Base-by-base conservation (phyloP, 35 echinoderm and acorn worm genomes). In the Heliocidaris erythrogramma region DNA sequence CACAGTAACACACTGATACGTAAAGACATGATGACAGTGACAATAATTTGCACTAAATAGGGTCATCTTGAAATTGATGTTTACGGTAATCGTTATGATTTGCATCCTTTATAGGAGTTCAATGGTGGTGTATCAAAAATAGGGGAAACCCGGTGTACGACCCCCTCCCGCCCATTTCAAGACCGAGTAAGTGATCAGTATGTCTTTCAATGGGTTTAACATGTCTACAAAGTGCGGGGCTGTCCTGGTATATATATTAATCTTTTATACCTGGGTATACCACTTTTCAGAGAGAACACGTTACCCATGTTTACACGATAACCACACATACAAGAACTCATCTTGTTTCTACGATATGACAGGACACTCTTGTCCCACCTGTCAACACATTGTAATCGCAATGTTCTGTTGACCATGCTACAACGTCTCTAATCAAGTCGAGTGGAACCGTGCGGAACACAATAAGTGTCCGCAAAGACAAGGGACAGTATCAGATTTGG, bases 391-490 rank as follows among this genome's bases (percentile, higher is more conserved):
- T 7, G 65, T 78, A 78, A 78, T 78, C 65, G 18, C 2, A 21
- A 78, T 78, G 65, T 78, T 78, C 65, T 78, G 65, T 78, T 78
- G 27, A 78, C 65, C 65, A n/a, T 78, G 65, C 21, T 27, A 21
- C 65, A 78, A 18, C 65, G 65, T 78, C 65, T n/a, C 65, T 78
- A 78, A 78, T 78, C 27, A 24, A 78, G 65, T 78, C 27, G 65
- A 78, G 65, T 17, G 65, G 65, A 17, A 78, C 65, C 18, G 65
- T n/a, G 65, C 65, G 65, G 65, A 78, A 18, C 18, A 78, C 21
- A 78, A 78, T 78, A 27, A 78, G 65, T 78, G 65, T 78, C 65
- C 65, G 65, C 65, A 18, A 78, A 78, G 65, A 78, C 65, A 78
- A 27, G 65, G 27, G 65, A 21, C 65, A 78, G 65, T 78, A 78